Evolutionary conservation across 2,113 vertebrate genomes (phyloP).

Genomic region (Nothobranchius furzeri): DNA sequence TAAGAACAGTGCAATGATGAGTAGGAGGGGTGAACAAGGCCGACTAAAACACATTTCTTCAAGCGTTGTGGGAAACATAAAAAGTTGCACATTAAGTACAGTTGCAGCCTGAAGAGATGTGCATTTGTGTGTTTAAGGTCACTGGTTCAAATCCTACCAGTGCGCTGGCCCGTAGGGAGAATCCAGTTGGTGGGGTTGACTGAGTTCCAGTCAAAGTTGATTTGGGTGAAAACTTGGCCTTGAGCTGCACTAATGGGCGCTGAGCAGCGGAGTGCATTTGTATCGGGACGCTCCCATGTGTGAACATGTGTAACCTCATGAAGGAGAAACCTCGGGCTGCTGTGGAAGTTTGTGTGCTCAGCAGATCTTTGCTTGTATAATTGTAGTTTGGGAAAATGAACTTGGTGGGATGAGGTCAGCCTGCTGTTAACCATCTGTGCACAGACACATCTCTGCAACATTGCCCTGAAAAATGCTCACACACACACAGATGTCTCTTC

Average conservation of each 20-base stretch:
- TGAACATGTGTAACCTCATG: slow-evolving; percentile 45
- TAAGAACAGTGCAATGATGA: slow-evolving; percentile 4
- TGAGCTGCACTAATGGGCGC: slow-evolving; percentile 22
- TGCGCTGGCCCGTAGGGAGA: slow-evolving; percentile 11
- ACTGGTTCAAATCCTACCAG: slow-evolving; percentile 34
- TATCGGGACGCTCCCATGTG: slow-evolving; percentile 35
- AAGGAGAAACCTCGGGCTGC: slow-evolving; percentile 3
- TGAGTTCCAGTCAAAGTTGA: slow-evolving; percentile 16
- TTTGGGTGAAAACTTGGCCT: slow-evolving; percentile 20
- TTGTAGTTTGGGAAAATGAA: slow-evolving; percentile 47
- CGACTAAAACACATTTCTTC: slow-evolving; percentile 15
- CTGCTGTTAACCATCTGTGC: slow-evolving; percentile 47
- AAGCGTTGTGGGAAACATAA: not conserved
- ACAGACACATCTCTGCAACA: not conserved
- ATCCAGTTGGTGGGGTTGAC: slow-evolving; percentile 14
- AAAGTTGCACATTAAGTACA: slow-evolving; percentile 10
- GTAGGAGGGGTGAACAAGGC: slow-evolving; percentile 27
- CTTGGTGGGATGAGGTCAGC: slow-evolving; percentile 36
- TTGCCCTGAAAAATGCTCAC: slow-evolving; percentile 1
- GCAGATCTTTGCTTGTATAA: slow-evolving; percentile 44
- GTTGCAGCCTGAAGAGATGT: slow-evolving; percentile 22
- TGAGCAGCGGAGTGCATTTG: slow-evolving; percentile 31
- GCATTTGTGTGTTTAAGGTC: slow-evolving; percentile 23
- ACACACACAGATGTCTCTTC: slow-evolving; percentile 3
- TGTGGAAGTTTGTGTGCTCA: slow-evolving; percentile 40